These are phyloP conservation scores for Oryzias woworae DNA, from an alignment of 2,113 vertebrate species.

Conservation along the genomic window DNA sequence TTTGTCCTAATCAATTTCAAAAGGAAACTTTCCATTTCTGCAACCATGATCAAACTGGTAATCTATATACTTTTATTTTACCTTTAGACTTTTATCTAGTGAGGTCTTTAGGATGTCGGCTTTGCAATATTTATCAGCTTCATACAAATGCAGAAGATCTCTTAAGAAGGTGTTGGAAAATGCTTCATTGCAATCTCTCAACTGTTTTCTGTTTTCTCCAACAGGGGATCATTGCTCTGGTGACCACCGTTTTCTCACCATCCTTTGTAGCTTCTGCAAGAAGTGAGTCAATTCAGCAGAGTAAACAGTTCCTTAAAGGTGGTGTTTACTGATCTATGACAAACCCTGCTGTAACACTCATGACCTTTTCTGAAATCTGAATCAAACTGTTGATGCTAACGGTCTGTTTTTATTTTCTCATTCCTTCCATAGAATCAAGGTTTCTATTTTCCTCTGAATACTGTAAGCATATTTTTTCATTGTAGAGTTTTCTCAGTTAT, in stretches of 20 bases:
- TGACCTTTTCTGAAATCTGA: too few relatives aligned
- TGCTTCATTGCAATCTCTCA: too few relatives aligned
- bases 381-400: too few relatives aligned
- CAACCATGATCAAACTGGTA: constrained; percentile 1
- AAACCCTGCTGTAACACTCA: too few relatives aligned
- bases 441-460: not conserved
- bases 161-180: too few relatives aligned
- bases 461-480: not conserved
- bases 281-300: not conserved
- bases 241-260: too few relatives aligned
- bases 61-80: not conserved
- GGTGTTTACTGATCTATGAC: not conserved
- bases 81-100: not conserved
- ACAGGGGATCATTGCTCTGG: too few relatives aligned
- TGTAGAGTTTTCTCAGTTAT: not conserved
- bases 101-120: not conserved
- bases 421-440: too few relatives aligned
- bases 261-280: too few relatives aligned
- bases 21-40: not conserved
- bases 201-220: too few relatives aligned
- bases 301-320: constrained; percentile 9
- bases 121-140: too few relatives aligned
- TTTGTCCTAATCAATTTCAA: not conserved
- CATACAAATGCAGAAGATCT: not conserved
- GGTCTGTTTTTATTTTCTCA: too few relatives aligned